These are phyloP conservation scores for Nyctibius grandis DNA, from an alignment of 2,797 vertebrate species.

Conservation along the genomic window DNA sequence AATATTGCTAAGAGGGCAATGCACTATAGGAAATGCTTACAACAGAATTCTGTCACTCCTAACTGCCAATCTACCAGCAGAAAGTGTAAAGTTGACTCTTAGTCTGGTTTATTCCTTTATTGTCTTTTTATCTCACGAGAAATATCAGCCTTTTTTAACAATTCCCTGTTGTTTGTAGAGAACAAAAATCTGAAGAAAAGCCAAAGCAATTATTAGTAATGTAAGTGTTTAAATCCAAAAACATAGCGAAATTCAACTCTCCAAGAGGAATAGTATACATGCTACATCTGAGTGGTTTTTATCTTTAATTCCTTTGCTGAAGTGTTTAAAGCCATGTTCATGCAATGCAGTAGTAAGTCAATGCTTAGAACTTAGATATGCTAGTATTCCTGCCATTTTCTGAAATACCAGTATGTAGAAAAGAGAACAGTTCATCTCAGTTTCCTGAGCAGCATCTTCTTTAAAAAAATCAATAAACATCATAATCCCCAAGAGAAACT, in stretches of 20 bases:
- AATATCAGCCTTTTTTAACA: background rate
- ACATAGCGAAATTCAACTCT: background rate
- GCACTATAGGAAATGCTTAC: background rate
- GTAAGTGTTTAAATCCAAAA: background rate
- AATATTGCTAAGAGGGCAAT: background rate
- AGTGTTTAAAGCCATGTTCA: background rate
- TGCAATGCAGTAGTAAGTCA: background rate
- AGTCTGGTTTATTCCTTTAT: background rate
- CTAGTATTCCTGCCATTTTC: background rate
- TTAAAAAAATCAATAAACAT: background rate
- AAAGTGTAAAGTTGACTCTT: background rate
- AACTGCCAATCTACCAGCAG: background rate
- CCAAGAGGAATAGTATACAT: background rate
- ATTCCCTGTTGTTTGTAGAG: background rate
- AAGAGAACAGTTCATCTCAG: background rate
- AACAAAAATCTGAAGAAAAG: background rate
- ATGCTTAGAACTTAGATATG: background rate
- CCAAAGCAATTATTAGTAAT: background rate
- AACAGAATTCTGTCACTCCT: background rate
- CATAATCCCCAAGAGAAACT: background rate
- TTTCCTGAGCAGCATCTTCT: background rate
- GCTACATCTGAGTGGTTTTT: background rate
- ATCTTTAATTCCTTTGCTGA: background rate
- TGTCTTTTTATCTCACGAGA: background rate
- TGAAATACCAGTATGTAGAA: background rate